A percentile compares a stretch with the other conserved stretches of the same genome.
Evolutionary conservation across 2,113 vertebrate species (phyloP).

Genomic region (Pteropus alecto): DNA sequence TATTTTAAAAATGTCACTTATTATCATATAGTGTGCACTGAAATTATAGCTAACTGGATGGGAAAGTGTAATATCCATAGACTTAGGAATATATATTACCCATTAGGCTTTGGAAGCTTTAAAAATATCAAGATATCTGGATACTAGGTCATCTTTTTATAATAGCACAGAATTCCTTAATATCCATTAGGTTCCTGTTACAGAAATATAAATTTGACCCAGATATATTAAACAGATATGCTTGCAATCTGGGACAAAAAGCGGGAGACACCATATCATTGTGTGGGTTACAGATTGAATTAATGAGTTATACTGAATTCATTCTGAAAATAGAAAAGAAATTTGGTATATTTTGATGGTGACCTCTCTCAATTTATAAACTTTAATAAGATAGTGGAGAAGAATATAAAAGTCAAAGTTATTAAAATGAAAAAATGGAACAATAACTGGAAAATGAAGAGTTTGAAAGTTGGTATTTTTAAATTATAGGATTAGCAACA

Average conservation of each 20-base stretch:
- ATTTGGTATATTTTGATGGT: not conserved
- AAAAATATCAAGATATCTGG: not conserved
- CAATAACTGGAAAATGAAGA: not conserved
- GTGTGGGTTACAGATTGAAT: not conserved
- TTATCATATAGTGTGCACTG: not conserved
- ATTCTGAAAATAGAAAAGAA: conserved; percentile 30
- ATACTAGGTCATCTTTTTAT: not conserved
- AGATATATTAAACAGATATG: not conserved
- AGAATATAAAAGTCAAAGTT: not conserved
- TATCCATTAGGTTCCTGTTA: not conserved
- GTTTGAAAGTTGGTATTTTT: not conserved
- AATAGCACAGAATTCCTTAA: not conserved
- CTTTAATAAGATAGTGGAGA: not conserved
- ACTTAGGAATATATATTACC: not conserved
- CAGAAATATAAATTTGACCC: conserved; percentile 4
- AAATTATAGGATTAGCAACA: not conserved
- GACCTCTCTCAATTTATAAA: not conserved
- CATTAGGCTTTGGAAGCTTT: not conserved
- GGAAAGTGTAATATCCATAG: not conserved
- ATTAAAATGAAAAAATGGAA: not conserved
- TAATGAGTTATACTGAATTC: conserved; percentile 33
- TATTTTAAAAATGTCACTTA: not conserved
- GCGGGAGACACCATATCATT: not conserved
- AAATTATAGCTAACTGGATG: not conserved
- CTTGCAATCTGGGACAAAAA: conserved; percentile 5